phyloP scores from a whole-genome alignment of 2,888 invertebrate species.

The Brachypalpus laphriformis region DNA sequence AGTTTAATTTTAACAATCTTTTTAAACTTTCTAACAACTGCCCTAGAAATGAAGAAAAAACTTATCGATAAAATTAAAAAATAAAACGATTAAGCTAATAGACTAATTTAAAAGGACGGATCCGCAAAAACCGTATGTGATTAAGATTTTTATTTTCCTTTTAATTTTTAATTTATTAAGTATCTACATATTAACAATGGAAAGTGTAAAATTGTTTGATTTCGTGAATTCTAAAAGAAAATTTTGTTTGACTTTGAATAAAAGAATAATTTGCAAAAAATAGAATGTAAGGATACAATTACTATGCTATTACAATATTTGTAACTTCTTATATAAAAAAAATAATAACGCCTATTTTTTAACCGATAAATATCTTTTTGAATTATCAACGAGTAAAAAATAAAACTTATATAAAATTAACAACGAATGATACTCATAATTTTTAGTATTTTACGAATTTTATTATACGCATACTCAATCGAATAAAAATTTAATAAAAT shows the following conservation, averaged over 20 bases:
- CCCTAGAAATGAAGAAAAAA: not conserved
- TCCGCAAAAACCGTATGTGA: slow-evolving; percentile 9
- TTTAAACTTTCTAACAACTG: slow-evolving; percentile 3
- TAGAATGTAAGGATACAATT: slow-evolving; percentile 2
- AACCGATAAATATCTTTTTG: slow-evolving; percentile 19
- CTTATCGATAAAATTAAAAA: not conserved
- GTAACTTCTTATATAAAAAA: slow-evolving; percentile 1
- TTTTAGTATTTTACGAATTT: slow-evolving; percentile 74
- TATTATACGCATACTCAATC: slow-evolving; percentile 26
- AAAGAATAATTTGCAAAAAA: not conserved
- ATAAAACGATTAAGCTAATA: slow-evolving; percentile 36
- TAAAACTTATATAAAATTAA: slow-evolving; percentile 59
- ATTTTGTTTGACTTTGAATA: not conserved
- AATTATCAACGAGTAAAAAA: not conserved
- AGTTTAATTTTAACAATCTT: not conserved
- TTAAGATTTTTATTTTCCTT: slow-evolving; percentile 18
- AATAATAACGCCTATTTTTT: slow-evolving; percentile 6
- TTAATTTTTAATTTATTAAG: slow-evolving; percentile 1
- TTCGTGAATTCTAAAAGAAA: not conserved
- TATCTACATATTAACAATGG: slow-evolving; percentile 25
- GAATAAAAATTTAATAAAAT: slow-evolving; percentile 36
- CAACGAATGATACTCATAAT: slow-evolving; percentile 81
- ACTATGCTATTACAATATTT: slow-evolving; percentile 32
- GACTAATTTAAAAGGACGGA: slow-evolving; percentile 22
- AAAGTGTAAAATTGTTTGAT: not conserved